These are phyloP conservation scores for Ictalurus punctatus DNA, from an alignment of 2,113 vertebrate species.

Conservation along the genomic window DNA sequence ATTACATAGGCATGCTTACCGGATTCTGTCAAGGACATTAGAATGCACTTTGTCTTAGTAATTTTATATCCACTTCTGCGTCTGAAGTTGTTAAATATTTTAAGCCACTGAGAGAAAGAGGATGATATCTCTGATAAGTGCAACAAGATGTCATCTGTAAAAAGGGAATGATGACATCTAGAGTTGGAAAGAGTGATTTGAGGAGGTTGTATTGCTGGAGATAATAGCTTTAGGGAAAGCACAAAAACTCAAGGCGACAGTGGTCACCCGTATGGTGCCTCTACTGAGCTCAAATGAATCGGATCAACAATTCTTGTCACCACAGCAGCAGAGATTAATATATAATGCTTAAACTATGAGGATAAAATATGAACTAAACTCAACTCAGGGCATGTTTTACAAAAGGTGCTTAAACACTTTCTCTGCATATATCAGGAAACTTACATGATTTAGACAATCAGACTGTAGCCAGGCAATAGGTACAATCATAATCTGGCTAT, in stretches of 20 bases:
- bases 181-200: background rate
- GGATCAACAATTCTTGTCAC: background rate
- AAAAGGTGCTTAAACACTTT: background rate
- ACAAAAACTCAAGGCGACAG: background rate
- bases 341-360: background rate
- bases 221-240: background rate
- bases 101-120: background rate
- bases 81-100: slow-evolving; percentile 22
- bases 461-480: background rate
- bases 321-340: background rate
- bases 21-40: slow-evolving; percentile 14
- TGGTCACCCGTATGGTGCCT: background rate
- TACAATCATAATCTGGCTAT: background rate
- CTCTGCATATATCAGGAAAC: background rate
- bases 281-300: background rate
- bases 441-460: background rate
- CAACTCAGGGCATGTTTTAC: background rate
- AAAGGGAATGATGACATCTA: background rate
- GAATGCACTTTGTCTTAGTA: slow-evolving; percentile 18
- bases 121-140: slow-evolving; percentile 1
- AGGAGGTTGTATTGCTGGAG: background rate
- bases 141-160: slow-evolving; percentile 3
- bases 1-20: slow-evolving; percentile 5
- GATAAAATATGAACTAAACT: background rate
- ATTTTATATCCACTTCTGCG: slow-evolving; percentile 19